Evolutionary conservation across 1,140 invertebrate species (phyloP), one percentile per base, ranked within the genome.

Genomic region (Hylyphantes graminicola): DNA sequence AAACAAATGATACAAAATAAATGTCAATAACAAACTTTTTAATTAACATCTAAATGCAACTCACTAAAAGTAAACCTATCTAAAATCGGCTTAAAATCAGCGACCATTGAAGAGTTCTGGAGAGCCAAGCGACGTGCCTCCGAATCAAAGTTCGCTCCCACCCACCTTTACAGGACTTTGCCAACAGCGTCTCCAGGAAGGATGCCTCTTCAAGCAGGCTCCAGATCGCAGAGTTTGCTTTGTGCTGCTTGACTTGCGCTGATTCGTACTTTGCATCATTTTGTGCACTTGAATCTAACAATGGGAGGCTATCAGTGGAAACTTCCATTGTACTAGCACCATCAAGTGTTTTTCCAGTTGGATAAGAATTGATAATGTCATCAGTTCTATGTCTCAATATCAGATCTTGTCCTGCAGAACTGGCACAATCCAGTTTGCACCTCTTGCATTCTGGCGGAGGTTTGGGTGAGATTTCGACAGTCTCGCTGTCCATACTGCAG

Each of bases 91-190:
- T 67, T 21, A 76, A 21, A 73, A 65, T 53, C 48, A 78, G 15
- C 2, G 59, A n/a, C 61, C 73, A 85, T 50, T 17, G 21, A 5
- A 78, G 7, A 15, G 72, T 59, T 57, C 75, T 78, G 11, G 61
- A 50, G 8, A 85, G 50, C 84, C 84, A 85, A n/a, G 64, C 55
- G 7, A 85, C 12, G 67, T 85, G 84, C 15, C 75, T 78, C 2
- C 48, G 55, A 4, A 76, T 76, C 19, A 85, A 19, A 53, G 21
- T 35, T 3, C 48, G 10, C 61, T 85, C 73, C 84, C 84, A 85
- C 7, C 13, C 57, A 13, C 21, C 48, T 7, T 55, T 21, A 15
- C 10, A 35, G 50, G 75, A 15, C 12, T 4, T n/a, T 6, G 7
- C 13, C 15, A 67, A 17, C 21, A 21, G 67, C 12, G 68, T 19